Percentiles rank a stretch among this genome's conserved stretches.
Conservation (phyloP, 2,888 invertebrate genomes). For the Dioctria linearis region DNA sequence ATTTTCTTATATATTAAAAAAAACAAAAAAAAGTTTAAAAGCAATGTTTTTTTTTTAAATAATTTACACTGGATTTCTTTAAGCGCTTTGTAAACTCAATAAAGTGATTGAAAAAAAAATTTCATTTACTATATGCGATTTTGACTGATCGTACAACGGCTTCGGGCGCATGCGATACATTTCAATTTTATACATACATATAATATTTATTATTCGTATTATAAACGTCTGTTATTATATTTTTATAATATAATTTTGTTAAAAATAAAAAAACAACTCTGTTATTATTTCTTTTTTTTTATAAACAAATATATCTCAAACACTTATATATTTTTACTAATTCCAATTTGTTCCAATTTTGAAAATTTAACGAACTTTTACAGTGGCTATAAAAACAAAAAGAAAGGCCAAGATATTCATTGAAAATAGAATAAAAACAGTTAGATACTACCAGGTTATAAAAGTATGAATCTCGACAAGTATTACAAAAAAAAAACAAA, state of each 20-base stretch:
- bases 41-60: constrained; percentile 21
- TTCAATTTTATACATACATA: neutral
- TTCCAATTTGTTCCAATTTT: constrained; percentile 39
- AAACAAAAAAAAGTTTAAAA: constrained; percentile 22
- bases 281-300: neutral
- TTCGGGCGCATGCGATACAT: constrained; percentile 66
- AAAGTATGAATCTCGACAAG: no score
- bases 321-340: neutral
- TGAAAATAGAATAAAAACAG: no score
- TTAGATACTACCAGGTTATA: no score
- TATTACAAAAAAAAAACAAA: no score
- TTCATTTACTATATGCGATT: no score
- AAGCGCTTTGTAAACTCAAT: no score
- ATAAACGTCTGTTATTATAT: constrained; percentile 42
- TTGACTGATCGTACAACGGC: constrained; percentile 67
- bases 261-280: constrained; percentile 2
- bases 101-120: no score
- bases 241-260: constrained; percentile 30
- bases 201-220: constrained; percentile 59
- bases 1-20: neutral
- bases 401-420: no score
- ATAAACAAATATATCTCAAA: neutral
- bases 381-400: constrained; percentile 8
- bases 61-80: no score
- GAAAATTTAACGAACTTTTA: constrained; percentile 22